Conservation (phyloP, 2,888 invertebrate genomes). For the Crioceris asparagi region DNA sequence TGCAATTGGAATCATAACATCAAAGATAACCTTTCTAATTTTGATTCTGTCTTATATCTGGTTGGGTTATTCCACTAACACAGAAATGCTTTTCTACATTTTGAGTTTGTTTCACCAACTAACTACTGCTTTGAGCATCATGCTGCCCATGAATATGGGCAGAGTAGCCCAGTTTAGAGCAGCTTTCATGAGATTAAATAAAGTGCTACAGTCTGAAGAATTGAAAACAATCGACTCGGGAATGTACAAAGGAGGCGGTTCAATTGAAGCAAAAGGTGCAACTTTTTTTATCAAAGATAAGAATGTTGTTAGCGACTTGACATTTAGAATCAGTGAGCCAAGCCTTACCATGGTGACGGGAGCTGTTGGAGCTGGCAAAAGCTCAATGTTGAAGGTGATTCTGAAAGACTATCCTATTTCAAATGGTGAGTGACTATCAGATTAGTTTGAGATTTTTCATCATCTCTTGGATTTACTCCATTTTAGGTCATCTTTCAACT, state of each 20-base stretch:
- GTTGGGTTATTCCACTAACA: constrained; percentile 17
- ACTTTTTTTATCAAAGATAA: constrained; percentile 19
- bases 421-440: constrained; percentile 24
- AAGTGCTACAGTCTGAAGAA: constrained; percentile 15
- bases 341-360: constrained; percentile 48
- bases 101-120: constrained; percentile 13
- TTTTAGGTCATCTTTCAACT: constrained; percentile 21
- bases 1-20: constrained; percentile 22
- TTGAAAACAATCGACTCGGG: constrained; percentile 6
- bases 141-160: constrained; percentile 17
- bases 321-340: constrained; percentile 32
- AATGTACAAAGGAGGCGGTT: constrained; percentile 6
- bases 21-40: constrained; percentile 17
- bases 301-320: constrained; percentile 35
- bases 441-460: not conserved
- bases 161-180: constrained; percentile 18
- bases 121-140: constrained; percentile 14
- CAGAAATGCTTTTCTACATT: constrained; percentile 19
- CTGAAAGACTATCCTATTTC: constrained; percentile 33
- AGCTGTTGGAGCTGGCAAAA: constrained; percentile 53
- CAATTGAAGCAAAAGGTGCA: constrained; percentile 10
- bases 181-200: constrained; percentile 15
- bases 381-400: constrained; percentile 35
- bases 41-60: constrained; percentile 19
- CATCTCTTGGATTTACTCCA: too few species aligned